Evolutionary conservation across 2,888 invertebrate genomes (phyloP).

Genomic region (Agrochola macilenta): DNA sequence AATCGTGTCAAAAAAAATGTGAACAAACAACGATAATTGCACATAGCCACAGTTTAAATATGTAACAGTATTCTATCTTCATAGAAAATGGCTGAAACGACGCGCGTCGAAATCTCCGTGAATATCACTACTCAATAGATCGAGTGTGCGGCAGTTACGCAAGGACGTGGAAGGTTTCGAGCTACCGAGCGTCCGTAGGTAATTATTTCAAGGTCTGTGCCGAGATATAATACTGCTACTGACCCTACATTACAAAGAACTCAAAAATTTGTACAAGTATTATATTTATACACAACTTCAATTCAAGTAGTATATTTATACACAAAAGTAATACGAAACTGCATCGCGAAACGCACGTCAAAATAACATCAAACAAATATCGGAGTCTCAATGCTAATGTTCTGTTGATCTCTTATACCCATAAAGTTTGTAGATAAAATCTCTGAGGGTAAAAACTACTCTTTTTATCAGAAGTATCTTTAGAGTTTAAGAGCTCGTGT

Average conservation of each 20-base stretch:
- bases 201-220: too few relatives aligned
- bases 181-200: too few relatives aligned
- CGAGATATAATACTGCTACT: too few relatives aligned
- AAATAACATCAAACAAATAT: slow-evolving; percentile 41
- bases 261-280: background rate
- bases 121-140: too few relatives aligned
- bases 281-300: slow-evolving; percentile 25
- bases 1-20: background rate
- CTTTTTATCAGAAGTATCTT: slow-evolving; percentile 47
- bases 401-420: slow-evolving; percentile 42
- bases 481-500: slow-evolving; percentile 6
- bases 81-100: too few relatives aligned
- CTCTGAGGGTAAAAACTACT: slow-evolving; percentile 41
- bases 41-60: too few relatives aligned
- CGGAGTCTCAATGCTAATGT: slow-evolving; percentile 46
- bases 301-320: slow-evolving; percentile 33
- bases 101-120: too few relatives aligned
- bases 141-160: too few relatives aligned
- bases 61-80: too few relatives aligned
- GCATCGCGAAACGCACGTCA: slow-evolving; percentile 22
- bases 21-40: background rate
- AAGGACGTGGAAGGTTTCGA: too few relatives aligned
- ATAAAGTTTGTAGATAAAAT: slow-evolving; percentile 50
- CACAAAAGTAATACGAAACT: slow-evolving; percentile 36
- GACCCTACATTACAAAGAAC: slow-evolving; percentile 7